Percentiles rank a stretch among this genome's conserved stretches.
phyloP scores from a whole-genome alignment of 2,113 vertebrate species.

The Anhinga rufa region DNA sequence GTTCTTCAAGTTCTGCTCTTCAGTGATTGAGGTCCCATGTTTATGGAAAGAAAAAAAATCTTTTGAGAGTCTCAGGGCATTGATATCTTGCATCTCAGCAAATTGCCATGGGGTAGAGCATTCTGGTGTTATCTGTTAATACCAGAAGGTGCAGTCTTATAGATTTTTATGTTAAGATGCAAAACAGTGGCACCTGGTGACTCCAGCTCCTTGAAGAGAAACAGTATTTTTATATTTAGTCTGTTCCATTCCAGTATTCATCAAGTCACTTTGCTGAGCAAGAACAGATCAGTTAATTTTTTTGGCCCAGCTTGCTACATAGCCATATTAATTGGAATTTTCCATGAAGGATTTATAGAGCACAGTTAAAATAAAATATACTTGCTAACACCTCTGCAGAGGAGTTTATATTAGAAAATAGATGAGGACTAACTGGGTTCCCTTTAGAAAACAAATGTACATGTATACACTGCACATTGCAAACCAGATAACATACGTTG shows the following conservation, averaged over 20 bases:
- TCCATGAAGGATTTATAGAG: constrained; percentile 62
- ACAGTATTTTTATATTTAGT: constrained; percentile 56
- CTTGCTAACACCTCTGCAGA: constrained; percentile 30
- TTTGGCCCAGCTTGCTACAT: constrained; percentile 48
- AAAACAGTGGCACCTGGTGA: constrained; percentile 62
- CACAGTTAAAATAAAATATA: constrained; percentile 56
- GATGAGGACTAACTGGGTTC: not conserved
- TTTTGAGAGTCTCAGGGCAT: constrained; percentile 24
- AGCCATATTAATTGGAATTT: constrained; percentile 55
- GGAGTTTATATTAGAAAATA: constrained; percentile 34
- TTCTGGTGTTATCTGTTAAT: constrained; percentile 65
- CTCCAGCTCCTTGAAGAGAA: constrained; percentile 56
- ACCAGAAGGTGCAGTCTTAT: constrained; percentile 68
- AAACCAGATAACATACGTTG: constrained; percentile 6
- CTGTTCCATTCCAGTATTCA: constrained; percentile 51
- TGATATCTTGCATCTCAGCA: constrained; percentile 65
- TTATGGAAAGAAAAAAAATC: constrained; percentile 36
- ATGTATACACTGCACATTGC: not conserved
- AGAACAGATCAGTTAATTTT: constrained; percentile 58
- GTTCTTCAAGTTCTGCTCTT: constrained; percentile 15
- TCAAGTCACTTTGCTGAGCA: constrained; percentile 42
- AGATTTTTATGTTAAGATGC: constrained; percentile 74
- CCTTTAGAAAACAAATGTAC: constrained; percentile 33
- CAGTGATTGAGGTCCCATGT: not conserved
- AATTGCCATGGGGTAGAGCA: constrained; percentile 52